Percentiles rank a stretch among this genome's conserved stretches.
Evolutionary conservation across 2,888 invertebrate species (phyloP).

Genomic region (Sinotaia quadrata): DNA sequence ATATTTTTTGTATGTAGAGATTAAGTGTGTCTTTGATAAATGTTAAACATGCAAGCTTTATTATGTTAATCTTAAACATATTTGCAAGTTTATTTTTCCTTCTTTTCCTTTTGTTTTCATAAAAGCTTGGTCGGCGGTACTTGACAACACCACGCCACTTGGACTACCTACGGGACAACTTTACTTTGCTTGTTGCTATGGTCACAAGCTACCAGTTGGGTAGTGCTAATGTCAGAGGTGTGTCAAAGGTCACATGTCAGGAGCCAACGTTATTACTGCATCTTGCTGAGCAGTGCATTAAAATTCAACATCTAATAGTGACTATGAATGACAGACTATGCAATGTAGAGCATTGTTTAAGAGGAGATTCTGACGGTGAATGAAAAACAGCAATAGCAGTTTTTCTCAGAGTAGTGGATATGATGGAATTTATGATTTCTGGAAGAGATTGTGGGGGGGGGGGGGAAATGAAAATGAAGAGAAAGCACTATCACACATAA

Average conservation of each 20-base stretch:
- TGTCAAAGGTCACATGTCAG: slow-evolving; percentile 10
- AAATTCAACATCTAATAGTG: slow-evolving; percentile 22
- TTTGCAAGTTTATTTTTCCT: too few relatives aligned
- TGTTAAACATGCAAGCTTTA: too few relatives aligned
- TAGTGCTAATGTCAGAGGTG: slow-evolving; percentile 12
- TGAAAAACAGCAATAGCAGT: too few relatives aligned
- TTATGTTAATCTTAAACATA: too few relatives aligned
- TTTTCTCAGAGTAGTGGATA: too few relatives aligned
- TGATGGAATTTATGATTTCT: too few relatives aligned
- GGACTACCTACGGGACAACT: slow-evolving; percentile 21
- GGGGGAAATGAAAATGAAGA: too few relatives aligned
- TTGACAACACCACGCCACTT: slow-evolving; percentile 19
- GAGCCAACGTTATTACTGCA: slow-evolving; percentile 10
- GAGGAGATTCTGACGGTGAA: neutral
- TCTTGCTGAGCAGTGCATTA: slow-evolving; percentile 19
- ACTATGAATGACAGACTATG: slow-evolving; percentile 7
- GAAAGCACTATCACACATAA: too few relatives aligned
- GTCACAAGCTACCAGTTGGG: slow-evolving; percentile 28
- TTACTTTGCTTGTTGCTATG: slow-evolving; percentile 17
- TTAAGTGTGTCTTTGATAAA: too few relatives aligned
- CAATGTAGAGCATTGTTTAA: slow-evolving; percentile 4
- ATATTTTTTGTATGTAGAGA: too few relatives aligned
- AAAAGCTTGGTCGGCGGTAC: slow-evolving; percentile 21
- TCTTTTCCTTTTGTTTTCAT: too few relatives aligned
- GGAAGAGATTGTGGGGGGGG: too few relatives aligned